A percentile compares a stretch with the other conserved stretches of the same genome.
Conservation (phyloP, 2,113 vertebrate genomes). For the Osmerus mordax region DNA sequence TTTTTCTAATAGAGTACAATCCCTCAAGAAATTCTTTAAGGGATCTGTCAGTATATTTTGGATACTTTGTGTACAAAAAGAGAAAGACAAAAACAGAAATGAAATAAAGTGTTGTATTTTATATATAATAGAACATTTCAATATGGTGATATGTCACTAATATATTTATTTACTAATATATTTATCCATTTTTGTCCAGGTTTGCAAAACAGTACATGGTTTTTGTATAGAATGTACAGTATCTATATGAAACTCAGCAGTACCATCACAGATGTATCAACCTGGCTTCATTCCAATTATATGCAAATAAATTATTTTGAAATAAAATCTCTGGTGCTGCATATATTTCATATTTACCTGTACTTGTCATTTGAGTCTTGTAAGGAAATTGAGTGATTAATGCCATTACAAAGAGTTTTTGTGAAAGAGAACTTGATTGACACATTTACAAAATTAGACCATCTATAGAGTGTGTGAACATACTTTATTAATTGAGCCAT, state of each 20-base stretch:
- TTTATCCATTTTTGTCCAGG: conserved; percentile 88
- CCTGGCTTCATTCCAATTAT: conserved; percentile 77
- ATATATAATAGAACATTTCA: conserved; percentile 92
- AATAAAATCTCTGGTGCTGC: conserved; percentile 51
- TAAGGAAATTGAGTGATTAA: too few species aligned
- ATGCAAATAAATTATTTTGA: conserved; percentile 82
- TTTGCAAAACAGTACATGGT: conserved; percentile 70
- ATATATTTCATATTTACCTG: background rate
- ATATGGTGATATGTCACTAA: conserved; percentile 91
- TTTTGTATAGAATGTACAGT: conserved; percentile 73
- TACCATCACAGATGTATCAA: conserved; percentile 71
- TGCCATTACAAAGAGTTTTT: too few species aligned
- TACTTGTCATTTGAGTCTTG: too few species aligned
- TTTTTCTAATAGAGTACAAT: conserved; percentile 68
- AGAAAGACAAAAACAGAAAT: conserved; percentile 73
- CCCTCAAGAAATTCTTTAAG: conserved; percentile 65
- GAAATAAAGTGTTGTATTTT: conserved; percentile 87
- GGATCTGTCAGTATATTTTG: conserved; percentile 78
- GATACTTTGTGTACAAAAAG: conserved; percentile 77
- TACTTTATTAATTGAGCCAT: too few species aligned
- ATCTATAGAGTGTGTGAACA: too few species aligned
- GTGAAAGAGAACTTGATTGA: too few species aligned
- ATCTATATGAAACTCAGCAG: conserved; percentile 68
- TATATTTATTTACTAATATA: conserved; percentile 99
- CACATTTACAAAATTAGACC: too few species aligned